phyloP scores from a whole-genome alignment of 1,140 invertebrate species.

The Solen grandis region DNA sequence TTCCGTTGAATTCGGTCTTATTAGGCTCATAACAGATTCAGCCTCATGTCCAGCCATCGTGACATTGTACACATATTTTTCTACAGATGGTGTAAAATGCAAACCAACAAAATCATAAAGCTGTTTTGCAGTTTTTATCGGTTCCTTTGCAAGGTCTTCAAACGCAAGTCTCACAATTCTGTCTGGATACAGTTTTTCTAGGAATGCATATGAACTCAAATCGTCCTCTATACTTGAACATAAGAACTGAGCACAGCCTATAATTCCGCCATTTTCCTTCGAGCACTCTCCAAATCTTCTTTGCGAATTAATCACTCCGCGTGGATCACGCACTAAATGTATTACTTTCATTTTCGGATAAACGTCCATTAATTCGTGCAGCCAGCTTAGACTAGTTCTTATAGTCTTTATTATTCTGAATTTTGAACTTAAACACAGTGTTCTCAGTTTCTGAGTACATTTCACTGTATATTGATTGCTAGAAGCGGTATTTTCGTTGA shows the following conservation, averaged over 20 bases:
- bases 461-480: background rate
- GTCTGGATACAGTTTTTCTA: background rate
- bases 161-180: slow-evolving; percentile 5
- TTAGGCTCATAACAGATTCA: background rate
- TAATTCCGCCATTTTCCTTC: background rate
- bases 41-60: slow-evolving; percentile 21
- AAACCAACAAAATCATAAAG: slow-evolving; percentile 19
- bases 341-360: slow-evolving; percentile 37
- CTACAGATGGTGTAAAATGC: background rate
- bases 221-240: slow-evolving; percentile 37
- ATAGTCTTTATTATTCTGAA: slow-evolving; percentile 34
- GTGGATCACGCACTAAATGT: slow-evolving; percentile 40
- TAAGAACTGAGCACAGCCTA: slow-evolving; percentile 10
- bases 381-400: background rate
- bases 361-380: background rate
- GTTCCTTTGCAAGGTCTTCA: slow-evolving; percentile 19
- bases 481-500: background rate
- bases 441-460: background rate
- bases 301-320: slow-evolving; percentile 11
- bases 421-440: slow-evolving; percentile 16
- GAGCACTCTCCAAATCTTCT: background rate
- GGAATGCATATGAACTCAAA: background rate
- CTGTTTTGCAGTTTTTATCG: slow-evolving; percentile 2
- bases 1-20: slow-evolving; percentile 4
- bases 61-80: slow-evolving; percentile 9